Evolutionary conservation across 2,113 vertebrate species (phyloP), one percentile per base, ranked within the genome.

Genomic region (Corapipo altera): DNA sequence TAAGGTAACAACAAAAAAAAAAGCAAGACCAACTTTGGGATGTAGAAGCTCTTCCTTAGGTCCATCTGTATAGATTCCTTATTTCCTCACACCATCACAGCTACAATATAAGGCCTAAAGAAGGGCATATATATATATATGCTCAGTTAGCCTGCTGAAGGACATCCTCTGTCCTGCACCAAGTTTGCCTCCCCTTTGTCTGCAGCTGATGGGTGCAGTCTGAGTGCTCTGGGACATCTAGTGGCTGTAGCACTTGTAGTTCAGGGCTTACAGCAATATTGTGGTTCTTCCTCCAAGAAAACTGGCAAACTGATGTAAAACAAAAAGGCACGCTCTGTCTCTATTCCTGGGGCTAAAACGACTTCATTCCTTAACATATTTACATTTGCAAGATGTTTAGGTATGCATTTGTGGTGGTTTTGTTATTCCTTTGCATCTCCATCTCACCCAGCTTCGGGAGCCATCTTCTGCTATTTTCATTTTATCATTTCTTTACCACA

Each of bases 141-240:
- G 44, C 41, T 49, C 32, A 26, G 44, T 9, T 10, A 10, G 8
- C 32, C 52, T 57, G 51, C 17, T 87, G 12, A 74, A 81, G 37
- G 43, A 18, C 24, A 12, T 4, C 64, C 30, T 22, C 28, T 23
- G 46, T 73, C 32, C 61, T 18, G 12, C 51, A 21, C 70, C 1
- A 28, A 15, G 26, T 67, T 54, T 71, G 74, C 41, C n/a, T 35
- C 21, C 57, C 35, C 48, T 44, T 24, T 49, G n/a, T 37, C 61
- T 77, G 72, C 86, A 83, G 73, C 46, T 30, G 43, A 37, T 30
- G 74, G 44, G 71, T 20, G 30, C 67, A 74, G 71, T 62, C 19
- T 71, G 76, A 74, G 51, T 1, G 9, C 58, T 64, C 79, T 78
- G 88, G 94, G 89, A 90, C 96, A 86, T 84, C 83, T 66, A 91